Conservation (phyloP, 1,140 invertebrate species). For the Parasteatoda tepidariorum region DNA sequence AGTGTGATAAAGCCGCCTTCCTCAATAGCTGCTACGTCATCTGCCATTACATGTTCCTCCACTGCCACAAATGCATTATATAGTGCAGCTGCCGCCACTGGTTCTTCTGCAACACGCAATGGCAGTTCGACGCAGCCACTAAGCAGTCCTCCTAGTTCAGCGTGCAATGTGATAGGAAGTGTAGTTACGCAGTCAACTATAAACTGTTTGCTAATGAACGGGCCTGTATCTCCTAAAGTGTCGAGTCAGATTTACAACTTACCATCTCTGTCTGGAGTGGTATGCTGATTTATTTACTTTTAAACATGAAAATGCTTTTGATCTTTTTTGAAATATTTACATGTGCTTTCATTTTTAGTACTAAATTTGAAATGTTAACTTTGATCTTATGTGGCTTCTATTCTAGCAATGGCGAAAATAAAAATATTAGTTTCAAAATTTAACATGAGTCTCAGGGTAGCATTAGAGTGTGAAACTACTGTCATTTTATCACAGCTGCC, state of each 20-base stretch:
- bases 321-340: neutral
- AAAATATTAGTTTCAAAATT: no score
- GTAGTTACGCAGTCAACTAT: slow-evolving; percentile 33
- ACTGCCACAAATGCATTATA: slow-evolving; percentile 38
- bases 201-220: slow-evolving; percentile 64
- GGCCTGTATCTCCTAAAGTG: slow-evolving; percentile 60
- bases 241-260: slow-evolving; percentile 56
- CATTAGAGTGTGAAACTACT: no score
- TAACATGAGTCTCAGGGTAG: no score
- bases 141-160: slow-evolving; percentile 12
- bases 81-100: slow-evolving; percentile 53
- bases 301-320: neutral
- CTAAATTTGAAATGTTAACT: no score
- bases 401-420: no score
- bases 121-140: slow-evolving; percentile 17
- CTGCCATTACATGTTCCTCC: slow-evolving; percentile 47
- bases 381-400: no score
- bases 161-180: slow-evolving; percentile 57
- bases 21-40: slow-evolving; percentile 1
- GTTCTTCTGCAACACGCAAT: neutral
- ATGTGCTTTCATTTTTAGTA: no score
- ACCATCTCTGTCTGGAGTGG: slow-evolving; percentile 48
- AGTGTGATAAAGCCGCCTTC: slow-evolving; percentile 57
- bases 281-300: neutral
- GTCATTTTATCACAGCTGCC: no score